These are phyloP conservation scores for Drosophila colorata DNA, from an alignment of 2,888 invertebrate genomes.

Conservation along the genomic window DNA sequence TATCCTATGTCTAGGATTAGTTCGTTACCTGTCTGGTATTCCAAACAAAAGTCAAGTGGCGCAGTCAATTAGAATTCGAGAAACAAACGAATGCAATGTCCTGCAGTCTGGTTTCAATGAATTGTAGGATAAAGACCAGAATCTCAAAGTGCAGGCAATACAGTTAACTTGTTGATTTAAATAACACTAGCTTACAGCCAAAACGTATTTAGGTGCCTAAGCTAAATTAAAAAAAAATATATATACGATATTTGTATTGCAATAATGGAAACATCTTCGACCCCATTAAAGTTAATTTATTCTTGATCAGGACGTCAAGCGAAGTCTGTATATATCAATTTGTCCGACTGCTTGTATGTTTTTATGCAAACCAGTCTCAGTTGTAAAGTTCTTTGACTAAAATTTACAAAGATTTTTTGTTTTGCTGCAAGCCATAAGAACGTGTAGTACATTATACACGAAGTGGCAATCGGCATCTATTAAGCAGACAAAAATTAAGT, in stretches of 20 bases:
- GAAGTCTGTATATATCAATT: too few species aligned
- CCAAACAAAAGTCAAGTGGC: slow-evolving; percentile 26
- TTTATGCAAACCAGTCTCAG: too few species aligned
- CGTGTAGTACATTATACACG: neutral
- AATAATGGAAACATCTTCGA: too few species aligned
- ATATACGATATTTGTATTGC: too few species aligned
- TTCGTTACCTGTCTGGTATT: slow-evolving; percentile 3
- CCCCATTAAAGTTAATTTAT: too few species aligned
- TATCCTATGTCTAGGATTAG: slow-evolving; percentile 32
- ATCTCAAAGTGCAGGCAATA: slow-evolving; percentile 33
- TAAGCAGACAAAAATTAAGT: neutral
- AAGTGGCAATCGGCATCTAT: neutral
- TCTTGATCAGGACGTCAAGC: too few species aligned
- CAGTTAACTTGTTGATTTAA: slow-evolving; percentile 73
- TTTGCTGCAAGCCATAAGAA: too few species aligned
- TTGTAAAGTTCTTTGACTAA: too few species aligned
- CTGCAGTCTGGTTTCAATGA: slow-evolving; percentile 23
- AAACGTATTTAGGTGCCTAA: neutral
- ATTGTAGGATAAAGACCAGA: slow-evolving; percentile 23
- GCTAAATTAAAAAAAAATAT: too few species aligned
- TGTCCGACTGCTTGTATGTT: too few species aligned
- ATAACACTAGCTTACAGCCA: neutral
- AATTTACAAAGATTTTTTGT: too few species aligned
- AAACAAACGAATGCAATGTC: slow-evolving; percentile 47
- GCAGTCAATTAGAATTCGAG: slow-evolving; percentile 58